Conservation (phyloP, 1,140 invertebrate genomes). For the Daktulosphaira vitifoliae region DNA sequence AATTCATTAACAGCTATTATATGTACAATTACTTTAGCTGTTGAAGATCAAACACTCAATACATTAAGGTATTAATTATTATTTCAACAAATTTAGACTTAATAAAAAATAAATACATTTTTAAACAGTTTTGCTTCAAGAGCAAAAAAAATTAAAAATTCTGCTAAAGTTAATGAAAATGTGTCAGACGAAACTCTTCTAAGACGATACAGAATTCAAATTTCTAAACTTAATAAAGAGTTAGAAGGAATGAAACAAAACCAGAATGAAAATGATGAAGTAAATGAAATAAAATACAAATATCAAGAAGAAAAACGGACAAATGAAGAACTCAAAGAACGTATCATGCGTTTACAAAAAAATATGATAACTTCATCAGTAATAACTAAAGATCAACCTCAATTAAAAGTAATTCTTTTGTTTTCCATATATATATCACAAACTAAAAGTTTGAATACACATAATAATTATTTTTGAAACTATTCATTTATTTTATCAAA, state of each 20-base stretch:
- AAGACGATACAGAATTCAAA: conserved; percentile 49
- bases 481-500: neutral
- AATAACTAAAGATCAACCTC: neutral
- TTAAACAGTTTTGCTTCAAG: conserved; percentile 53
- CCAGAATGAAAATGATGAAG: conserved; percentile 36
- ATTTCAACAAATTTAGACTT: neutral
- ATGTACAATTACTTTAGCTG: conserved; percentile 65
- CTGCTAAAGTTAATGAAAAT: conserved; percentile 63
- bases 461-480: conserved; percentile 4
- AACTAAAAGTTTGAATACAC: no score
- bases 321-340: conserved; percentile 39
- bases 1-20: conserved; percentile 84
- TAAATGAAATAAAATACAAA: conserved; percentile 39
- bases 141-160: conserved; percentile 59
- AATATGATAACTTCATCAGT: conserved; percentile 39
- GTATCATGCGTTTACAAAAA: conserved; percentile 40
- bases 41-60: conserved; percentile 62
- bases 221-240: conserved; percentile 45
- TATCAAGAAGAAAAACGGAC: conserved; percentile 37
- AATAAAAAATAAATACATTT: neutral
- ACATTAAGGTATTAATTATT: conserved; percentile 44
- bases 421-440: no score
- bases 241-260: conserved; percentile 42
- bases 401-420: conserved; percentile 1
- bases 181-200: conserved; percentile 56